Base-by-base conservation (phyloP, 2,888 invertebrate genomes). In the Seira musarum region DNA sequence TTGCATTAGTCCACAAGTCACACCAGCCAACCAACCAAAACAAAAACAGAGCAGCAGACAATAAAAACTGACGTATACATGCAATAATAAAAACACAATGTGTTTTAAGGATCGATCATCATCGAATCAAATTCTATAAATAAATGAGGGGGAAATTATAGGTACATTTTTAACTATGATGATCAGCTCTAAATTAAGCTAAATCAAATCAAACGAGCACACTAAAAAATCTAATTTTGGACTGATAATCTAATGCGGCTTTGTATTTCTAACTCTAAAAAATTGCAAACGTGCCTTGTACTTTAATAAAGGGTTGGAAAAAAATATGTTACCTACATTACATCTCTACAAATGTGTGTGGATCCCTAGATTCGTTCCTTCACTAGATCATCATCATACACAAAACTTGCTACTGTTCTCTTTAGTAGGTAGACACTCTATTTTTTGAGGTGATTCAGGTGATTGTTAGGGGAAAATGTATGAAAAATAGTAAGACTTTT, bases 391-490 rank as follows among this genome's bases (percentile, higher is more conserved):
- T 66, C 25, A 19, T 25, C 49, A 53, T 57, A 46, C 40, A 61
- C 40, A 40, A 17, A 67, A 25, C 19, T 22, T 60, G 1, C 53
- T 22, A 71, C 61, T 46, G 17, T 8, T 5, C 8, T 5, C 30
- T 30, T 5, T 21, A 2, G 61, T 8, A n/a, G 6, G 1, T 25
- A 35, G 64, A 25, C 30, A 30, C 64, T 61, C 61, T 64, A 25
- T n/a, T 3, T 30, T 64, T 15, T 30, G 22, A n/a, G 64, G 19
- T 35, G 17, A 6, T 74, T 66, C 67, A 67, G 66, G 60, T 68
- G 76, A 76, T 76, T 76, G 76, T 76, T 76, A 63, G 61, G 3
- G 21, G 69, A 76, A 66, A 76, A 64, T 76, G 76, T 69, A 76
- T 76, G 76, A 69, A 76, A 74, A 75, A 61, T 46, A 75, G 40